Evolutionary conservation across 1,140 invertebrate species (phyloP), one percentile per base, ranked within the genome.

Genomic region (Drosophila pseudoananassae): DNA sequence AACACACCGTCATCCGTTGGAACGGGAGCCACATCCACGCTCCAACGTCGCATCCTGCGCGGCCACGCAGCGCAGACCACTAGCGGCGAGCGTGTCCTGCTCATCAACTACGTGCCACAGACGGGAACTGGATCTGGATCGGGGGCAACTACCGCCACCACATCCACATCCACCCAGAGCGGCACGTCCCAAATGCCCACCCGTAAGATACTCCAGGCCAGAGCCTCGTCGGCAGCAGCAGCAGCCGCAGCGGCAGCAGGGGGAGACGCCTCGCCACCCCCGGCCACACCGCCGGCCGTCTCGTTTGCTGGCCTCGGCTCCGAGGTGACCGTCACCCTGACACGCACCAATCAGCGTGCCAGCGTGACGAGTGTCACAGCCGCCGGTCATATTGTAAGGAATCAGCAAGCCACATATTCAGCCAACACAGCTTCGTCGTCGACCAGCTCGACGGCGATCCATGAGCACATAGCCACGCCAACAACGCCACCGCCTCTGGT

Each of bases 361-460:
- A 88, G 79, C 15, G 68, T 83, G 12, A 83, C 66, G 17, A 88
- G 58, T 64, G 83, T 89, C 55, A 82, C 83, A 38, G 68, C 89
- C 89, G 85, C 90, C 66, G 90, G 82, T 91, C 90, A 91, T 91
- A 91, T 91, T 91, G 90, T 91, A 76, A 74, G 90, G 55, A 90
- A 91, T 65, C 78, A 87, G 59, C 76, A 78, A 61, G 49, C 76
- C 56, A 54, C 79, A 43, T 51, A 70, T 75, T 17, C 80, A 73
- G 61, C 76, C 72, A 43, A 57, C 68, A 43, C 73, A 70, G 29
- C 61, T 52, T 59, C 70, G 52, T 29, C 72, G 20, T 43, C 75
- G n/a, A 76, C 58, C 17, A 53, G 53, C 12, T 61, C 87, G 15
- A 50, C 59, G 27, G 46, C 76, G 50, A 66, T 87, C 36, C 77